Evolutionary conservation across 2,113 vertebrate species (phyloP).

Genomic region (Crotalus tigris): DNA sequence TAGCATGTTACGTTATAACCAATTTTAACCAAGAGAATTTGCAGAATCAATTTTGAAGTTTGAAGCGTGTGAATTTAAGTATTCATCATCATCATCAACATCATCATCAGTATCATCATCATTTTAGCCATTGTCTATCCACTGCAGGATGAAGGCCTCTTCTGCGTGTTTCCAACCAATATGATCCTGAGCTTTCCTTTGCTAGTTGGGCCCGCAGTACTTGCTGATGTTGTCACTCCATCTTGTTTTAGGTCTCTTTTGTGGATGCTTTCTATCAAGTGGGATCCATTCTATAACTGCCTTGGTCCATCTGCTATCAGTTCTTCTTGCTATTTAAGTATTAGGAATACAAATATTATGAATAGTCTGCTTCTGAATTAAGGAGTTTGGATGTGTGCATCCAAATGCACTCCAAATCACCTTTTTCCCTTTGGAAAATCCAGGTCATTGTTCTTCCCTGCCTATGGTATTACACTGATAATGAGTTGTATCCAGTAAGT

Average conservation of each 20-base stretch:
- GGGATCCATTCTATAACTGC: neutral
- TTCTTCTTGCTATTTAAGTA: neutral
- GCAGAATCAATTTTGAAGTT: neutral
- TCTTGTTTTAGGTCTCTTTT: neutral
- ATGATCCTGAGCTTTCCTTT: neutral
- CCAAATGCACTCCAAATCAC: neutral
- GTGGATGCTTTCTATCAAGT: neutral
- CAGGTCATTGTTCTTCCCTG: neutral
- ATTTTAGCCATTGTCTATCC: neutral
- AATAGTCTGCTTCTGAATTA: neutral
- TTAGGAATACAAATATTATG: neutral
- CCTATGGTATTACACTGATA: too few species aligned
- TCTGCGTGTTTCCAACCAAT: neutral
- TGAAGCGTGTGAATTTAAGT: neutral
- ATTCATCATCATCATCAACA: neutral
- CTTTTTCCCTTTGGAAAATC: neutral
- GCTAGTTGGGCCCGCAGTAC: neutral
- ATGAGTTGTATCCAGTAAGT: too few species aligned
- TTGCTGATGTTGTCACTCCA: neutral
- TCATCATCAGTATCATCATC: too few species aligned
- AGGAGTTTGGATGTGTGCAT: neutral
- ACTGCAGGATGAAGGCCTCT: neutral
- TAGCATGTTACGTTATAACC: neutral
- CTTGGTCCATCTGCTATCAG: neutral
- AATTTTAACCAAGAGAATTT: neutral